phyloP scores from a whole-genome alignment of 2,113 vertebrate genomes.

The Crocuta crocuta region DNA sequence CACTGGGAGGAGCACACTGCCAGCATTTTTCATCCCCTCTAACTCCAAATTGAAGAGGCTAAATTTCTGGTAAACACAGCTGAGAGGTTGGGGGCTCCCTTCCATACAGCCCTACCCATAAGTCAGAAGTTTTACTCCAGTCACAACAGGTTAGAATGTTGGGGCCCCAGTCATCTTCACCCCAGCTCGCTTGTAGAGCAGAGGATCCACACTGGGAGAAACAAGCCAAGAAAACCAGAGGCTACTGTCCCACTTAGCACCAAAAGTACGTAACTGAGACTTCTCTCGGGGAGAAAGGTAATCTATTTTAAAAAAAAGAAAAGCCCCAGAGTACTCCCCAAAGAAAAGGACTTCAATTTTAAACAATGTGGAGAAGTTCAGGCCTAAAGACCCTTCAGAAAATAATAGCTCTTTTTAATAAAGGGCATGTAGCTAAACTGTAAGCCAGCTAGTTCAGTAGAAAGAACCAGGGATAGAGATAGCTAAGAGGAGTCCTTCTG shows the following conservation, averaged over 20 bases:
- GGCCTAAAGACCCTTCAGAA: background rate
- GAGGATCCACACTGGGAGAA: background rate
- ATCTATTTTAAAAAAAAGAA: background rate
- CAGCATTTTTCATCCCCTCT: background rate
- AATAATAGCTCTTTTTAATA: conserved; percentile 3
- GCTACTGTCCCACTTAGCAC: background rate
- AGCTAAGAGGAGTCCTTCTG: background rate
- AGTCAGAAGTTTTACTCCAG: background rate
- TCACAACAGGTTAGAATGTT: background rate
- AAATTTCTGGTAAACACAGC: background rate
- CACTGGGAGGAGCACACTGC: background rate
- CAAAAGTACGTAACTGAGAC: background rate
- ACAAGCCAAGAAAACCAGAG: background rate
- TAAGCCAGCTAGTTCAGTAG: background rate
- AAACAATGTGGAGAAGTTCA: background rate
- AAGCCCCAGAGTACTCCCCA: background rate
- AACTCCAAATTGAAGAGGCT: background rate
- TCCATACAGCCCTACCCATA: background rate
- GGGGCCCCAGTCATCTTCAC: background rate
- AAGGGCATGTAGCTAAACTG: background rate
- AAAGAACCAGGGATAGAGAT: background rate
- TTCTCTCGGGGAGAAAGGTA: background rate
- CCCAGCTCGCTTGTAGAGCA: background rate
- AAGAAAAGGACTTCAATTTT: conserved; percentile 1
- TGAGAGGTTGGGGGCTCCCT: background rate